Conservation (phyloP, 2,888 invertebrate species). For the Dicyrtomina minuta region DNA sequence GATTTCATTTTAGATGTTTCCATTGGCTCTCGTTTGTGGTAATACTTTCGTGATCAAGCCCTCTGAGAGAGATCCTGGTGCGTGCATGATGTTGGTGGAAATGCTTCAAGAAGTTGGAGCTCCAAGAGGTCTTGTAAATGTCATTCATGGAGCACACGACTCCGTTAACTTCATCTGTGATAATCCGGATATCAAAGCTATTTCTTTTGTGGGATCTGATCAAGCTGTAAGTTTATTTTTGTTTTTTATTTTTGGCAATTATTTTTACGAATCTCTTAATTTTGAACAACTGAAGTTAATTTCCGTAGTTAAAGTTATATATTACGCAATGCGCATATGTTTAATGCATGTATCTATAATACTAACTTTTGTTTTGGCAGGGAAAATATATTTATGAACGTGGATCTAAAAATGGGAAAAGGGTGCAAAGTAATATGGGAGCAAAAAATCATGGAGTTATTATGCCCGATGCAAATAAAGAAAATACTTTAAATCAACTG, state of each 20-base stretch:
- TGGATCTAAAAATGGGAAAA: constrained; percentile 86
- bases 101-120: constrained; percentile 90
- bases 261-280: not conserved
- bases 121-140: constrained; percentile 93
- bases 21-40: constrained; percentile 75
- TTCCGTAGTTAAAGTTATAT: not conserved
- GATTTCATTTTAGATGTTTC: constrained; percentile 61
- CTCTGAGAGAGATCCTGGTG: constrained; percentile 96
- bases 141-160: constrained; percentile 91
- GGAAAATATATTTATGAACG: constrained; percentile 92
- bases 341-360: not conserved
- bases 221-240: constrained; percentile 70
- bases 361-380: constrained; percentile 57
- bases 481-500: constrained; percentile 88
- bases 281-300: no score
- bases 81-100: constrained; percentile 91
- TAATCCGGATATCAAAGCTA: constrained; percentile 90
- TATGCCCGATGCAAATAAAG: constrained; percentile 96
- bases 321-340: no score
- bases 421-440: constrained; percentile 98
- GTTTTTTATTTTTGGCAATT: not conserved
- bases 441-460: constrained; percentile 99
- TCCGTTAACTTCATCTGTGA: constrained; percentile 98
- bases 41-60: constrained; percentile 94
- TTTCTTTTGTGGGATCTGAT: constrained; percentile 98